Evolutionary conservation across 2,797 vertebrate species (phyloP), one percentile per base, ranked within the genome.

Genomic region (Varecia variegata): DNA sequence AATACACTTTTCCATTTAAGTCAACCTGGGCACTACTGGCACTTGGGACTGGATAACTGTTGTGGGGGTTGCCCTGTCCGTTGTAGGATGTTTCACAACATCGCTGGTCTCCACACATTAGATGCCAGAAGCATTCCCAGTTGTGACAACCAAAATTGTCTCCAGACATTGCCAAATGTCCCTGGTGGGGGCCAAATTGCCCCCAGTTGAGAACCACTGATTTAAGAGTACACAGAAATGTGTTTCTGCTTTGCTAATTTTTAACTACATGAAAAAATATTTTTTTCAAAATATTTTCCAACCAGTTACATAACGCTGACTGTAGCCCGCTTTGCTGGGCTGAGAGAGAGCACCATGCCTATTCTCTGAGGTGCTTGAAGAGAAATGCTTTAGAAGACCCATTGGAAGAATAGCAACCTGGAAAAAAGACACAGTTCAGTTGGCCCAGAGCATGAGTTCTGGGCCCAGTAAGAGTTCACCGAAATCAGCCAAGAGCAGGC

Each of bases 361-460:
- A 12, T 12, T 14, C 47, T 32, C 40, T 54, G 15, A 23, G 52
- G 45, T 9, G 32, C 45, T n/a, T 30, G 38, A 32, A 83, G 93
- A 38, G 17, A 13, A 77, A 30, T 17, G 30, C 38, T 27, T 77
- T 35, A 77, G 74, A 77, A 77, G 93, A 67, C 58, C 92, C 94
- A 17, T 35, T 89, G 84, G 85, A 97, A 98, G 96, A 97, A 97
- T 96, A 71, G 96, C 45, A 86, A 95, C 83, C 92, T 94, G 93
- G 95, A 97, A 70, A 62, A 83, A 91, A 77, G 81, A 62, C 92
- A 76, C 93, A 38, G 79, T 83, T 93, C 82, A 96, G 62, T 54
- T 1, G 79, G 71, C 95, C 90, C 56, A 56, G 92, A 88, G 93
- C 90, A 56, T 95, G 96, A 43, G 43, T 43, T 43, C 43, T 43